Evolutionary conservation across 2,113 vertebrate genomes (phyloP).

Genomic region (Hippocampus zosterae): DNA sequence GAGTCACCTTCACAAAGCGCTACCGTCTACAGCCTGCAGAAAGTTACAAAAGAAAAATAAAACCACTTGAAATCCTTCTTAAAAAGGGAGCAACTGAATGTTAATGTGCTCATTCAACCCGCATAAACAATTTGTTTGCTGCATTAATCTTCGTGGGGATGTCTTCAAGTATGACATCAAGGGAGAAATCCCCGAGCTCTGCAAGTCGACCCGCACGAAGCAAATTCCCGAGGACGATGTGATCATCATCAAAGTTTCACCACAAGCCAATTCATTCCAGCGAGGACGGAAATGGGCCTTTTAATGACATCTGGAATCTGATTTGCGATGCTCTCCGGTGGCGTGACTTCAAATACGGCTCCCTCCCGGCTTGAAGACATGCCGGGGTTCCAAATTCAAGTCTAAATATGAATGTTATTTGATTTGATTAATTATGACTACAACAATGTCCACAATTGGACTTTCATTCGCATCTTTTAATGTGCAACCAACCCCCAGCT

Average conservation of each 20-base stretch:
- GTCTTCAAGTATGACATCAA: background rate
- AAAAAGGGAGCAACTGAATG: background rate
- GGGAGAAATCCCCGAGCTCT: background rate
- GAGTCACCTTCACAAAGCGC: background rate
- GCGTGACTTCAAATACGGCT: background rate
- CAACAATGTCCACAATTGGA: too few relatives aligned
- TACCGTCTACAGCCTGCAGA: background rate
- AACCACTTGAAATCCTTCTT: background rate
- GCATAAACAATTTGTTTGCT: background rate
- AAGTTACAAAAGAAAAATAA: background rate
- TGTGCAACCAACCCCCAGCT: background rate
- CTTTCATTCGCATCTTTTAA: background rate
- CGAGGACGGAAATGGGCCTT: background rate
- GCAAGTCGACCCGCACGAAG: constrained; percentile 2
- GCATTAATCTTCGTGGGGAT: background rate
- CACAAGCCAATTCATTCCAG: background rate
- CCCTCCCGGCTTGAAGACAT: background rate
- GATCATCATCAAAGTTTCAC: constrained; percentile 6
- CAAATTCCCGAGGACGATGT: background rate
- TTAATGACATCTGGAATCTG: background rate
- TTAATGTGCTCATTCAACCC: background rate
- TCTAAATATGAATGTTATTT: background rate
- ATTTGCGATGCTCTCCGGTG: background rate
- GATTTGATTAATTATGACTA: background rate
- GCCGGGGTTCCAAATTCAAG: background rate